Conservation (phyloP, 2,888 invertebrate species). For the Vesta saturnalis region DNA sequence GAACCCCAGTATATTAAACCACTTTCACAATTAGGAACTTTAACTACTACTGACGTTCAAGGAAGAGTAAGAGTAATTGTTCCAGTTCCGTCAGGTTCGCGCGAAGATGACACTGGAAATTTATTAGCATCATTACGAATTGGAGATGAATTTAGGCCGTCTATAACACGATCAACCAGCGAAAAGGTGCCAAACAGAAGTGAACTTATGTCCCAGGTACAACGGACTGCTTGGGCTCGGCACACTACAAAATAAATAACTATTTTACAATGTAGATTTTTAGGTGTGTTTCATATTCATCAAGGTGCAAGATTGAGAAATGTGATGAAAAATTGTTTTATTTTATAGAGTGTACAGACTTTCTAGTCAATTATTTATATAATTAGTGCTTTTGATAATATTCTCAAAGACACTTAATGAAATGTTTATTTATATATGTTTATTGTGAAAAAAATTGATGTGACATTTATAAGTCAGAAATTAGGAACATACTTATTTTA, state of each 20-base stretch:
- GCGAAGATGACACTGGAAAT: constrained; percentile 54
- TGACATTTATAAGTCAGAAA: background rate
- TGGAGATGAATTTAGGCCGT: constrained; percentile 64
- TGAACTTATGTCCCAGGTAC: constrained; percentile 85
- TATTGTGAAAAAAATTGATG: background rate
- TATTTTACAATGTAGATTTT: constrained; percentile 25
- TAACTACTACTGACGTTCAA: constrained; percentile 70
- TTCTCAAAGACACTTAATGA: background rate
- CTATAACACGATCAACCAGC: constrained; percentile 82
- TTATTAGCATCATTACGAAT: constrained; percentile 66
- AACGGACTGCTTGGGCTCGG: constrained; percentile 84
- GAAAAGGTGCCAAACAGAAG: constrained; percentile 87
- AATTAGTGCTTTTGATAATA: background rate
- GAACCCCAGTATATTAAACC: constrained; percentile 73
- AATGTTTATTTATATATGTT: background rate
- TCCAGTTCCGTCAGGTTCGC: constrained; percentile 64
- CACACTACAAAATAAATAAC: constrained; percentile 83
- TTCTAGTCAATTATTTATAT: constrained; percentile 29
- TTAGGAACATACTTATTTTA: background rate
- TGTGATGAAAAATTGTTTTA: constrained; percentile 3
- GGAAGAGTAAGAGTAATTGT: constrained; percentile 72
- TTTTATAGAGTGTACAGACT: constrained; percentile 7
- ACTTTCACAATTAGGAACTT: constrained; percentile 70
- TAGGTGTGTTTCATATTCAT: constrained; percentile 30
- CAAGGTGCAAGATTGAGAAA: constrained; percentile 18